Evolutionary conservation across 1,140 invertebrate genomes (phyloP), one percentile per base, ranked within the genome.

Genomic region (Lordiphosa collinella): DNA sequence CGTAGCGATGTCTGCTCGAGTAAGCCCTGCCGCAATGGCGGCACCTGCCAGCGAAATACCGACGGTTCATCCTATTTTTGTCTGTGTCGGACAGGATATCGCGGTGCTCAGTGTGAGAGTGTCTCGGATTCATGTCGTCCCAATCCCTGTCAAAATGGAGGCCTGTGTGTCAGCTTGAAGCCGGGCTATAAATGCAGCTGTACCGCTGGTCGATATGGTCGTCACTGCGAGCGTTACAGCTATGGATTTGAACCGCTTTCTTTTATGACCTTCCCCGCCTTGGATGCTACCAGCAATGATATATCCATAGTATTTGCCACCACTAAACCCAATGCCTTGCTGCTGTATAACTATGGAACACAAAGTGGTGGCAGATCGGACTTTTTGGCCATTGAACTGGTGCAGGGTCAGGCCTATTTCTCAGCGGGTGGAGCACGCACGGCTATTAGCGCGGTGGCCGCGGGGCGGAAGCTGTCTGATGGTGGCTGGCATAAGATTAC

Each of bases 241-340:
- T 96, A 93, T 86, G 96, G 96, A 11, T 98, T 99, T 87, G 92
- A 93, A 48, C 95, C 96, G 70, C 90, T 97, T 0, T 98, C 97
- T 0, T 98, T 93, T 87, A 96, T 98, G 94, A 91, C 93, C 9
- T 98, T 97, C 88, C 93, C 94, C 3, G 90, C 95, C 0, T 79
- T 98, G 36, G 95, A 97, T 78, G 92, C 94, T 1, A 95, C 93
- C 41, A 96, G 95, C 2, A 97, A 97, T 86, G 96, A 98, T 69
- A 96, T 98, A 46, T 95, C 96, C 0, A 93, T 98, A 18, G 93
- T 95, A 13, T 98, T 98, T 89, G 95, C 97, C 8, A 98, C 97
- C 0, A 96, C 94, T 0, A 97, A 97, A 88, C 91, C 92, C 0
- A 93, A 97, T 87, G 93, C 96, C 1, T 90, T 99, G 4, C 89